These are phyloP conservation scores for Melanostigma gelatinosum DNA, from an alignment of 2,113 vertebrate species.

Conservation along the genomic window DNA sequence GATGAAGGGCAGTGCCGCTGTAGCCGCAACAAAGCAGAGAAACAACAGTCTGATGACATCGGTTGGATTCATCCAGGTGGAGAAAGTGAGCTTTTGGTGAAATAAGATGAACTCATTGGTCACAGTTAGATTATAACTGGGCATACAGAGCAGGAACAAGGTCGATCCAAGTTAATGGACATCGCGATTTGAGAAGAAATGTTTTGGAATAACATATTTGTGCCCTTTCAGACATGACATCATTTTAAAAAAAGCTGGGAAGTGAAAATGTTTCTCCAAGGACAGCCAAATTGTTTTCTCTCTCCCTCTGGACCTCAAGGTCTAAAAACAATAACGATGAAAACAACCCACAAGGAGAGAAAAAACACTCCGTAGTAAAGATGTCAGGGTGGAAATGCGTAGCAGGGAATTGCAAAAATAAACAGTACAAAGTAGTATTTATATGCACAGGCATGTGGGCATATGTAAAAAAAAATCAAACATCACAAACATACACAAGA, in stretches of 20 bases:
- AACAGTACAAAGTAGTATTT: constrained; percentile 48
- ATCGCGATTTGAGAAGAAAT: background rate
- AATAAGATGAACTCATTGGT: background rate
- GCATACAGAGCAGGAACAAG: background rate
- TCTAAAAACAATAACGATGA: constrained; percentile 50
- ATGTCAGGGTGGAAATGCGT: constrained; percentile 32
- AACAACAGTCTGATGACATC: background rate
- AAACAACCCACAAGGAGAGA: constrained; percentile 40
- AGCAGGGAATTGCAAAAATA: constrained; percentile 59
- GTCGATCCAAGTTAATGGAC: constrained; percentile 4
- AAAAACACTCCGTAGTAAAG: constrained; percentile 35
- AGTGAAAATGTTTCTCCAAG: constrained; percentile 54
- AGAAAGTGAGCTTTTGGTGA: background rate
- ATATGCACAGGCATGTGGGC: constrained; percentile 26
- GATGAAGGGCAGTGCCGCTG: constrained; percentile 90
- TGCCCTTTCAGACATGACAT: constrained; percentile 64
- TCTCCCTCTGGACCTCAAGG: constrained; percentile 4
- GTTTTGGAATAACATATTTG: constrained; percentile 35
- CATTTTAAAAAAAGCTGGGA: constrained; percentile 32
- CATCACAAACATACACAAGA: constrained; percentile 13
- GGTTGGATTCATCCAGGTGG: background rate
- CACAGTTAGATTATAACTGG: background rate
- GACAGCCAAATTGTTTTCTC: constrained; percentile 54
- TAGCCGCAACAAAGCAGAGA: constrained; percentile 26
- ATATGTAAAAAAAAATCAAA: constrained; percentile 40